Base-by-base conservation (phyloP, 2,113 vertebrate species). In the Pseudorectes ferrugineus region DNA sequence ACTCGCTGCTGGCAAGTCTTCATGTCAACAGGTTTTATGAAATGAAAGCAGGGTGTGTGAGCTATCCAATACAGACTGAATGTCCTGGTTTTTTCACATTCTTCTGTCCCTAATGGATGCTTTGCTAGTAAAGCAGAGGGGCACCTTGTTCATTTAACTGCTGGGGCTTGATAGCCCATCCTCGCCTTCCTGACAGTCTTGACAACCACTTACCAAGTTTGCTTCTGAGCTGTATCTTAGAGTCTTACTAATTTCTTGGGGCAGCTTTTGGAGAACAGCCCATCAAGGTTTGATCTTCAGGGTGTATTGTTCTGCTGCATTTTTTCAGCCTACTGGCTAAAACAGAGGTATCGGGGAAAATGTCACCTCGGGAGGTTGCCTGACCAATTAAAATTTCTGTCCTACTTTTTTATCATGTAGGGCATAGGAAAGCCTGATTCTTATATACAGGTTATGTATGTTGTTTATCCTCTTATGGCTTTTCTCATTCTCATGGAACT, bases 361-460 rank as follows among this genome's bases (percentile, higher is more conserved):
- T 12, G 6, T 46, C 26, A 42, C 14, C 22, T 73, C 0, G 0
- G 38, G 25, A 51, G 23, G 36, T 12, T 5, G 6, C 58, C 40
- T 79, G 48, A 18, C 14, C 28, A 3, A 9, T 15, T 75, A 21
- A 72, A 68, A 63, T 28, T 68, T 68, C 71, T 82, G 20, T 15
- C 51, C 54, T 46, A 18, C 36, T 76, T 86, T 84, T 74, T 54
- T 71, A 10, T 79, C 35, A 19, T 33, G 31, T 49, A 35, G 42
- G n/a, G 38, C 15, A 43, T 66, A 23, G 72, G 49, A 82, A 55
- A 33, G 24, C 25, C 48, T 73, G 36, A 25, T 83, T 67, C 31
- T 82, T 52, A 9, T 6, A 61, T 20, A 14, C 17, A 72, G 6
- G 26, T 71, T 33, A 57, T 23, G 5, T 42, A 6, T 49, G 23